Evolutionary conservation across 2,797 vertebrate species (phyloP).

Genomic region (Protonibea diacanthus): DNA sequence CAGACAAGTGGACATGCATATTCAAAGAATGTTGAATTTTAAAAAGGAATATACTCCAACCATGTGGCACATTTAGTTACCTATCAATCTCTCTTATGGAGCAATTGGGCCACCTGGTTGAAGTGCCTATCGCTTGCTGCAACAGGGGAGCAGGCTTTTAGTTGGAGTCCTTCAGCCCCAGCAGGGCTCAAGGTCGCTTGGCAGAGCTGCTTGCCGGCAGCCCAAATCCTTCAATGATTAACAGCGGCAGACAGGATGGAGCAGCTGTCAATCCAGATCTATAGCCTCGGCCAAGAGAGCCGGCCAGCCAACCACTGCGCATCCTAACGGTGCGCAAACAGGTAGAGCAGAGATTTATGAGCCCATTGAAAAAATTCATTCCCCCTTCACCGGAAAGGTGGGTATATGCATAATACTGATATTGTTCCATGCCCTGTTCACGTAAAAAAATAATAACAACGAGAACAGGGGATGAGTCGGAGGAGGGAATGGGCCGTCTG

Average conservation of each 20-base stretch:
- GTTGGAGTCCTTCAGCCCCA: slow-evolving; percentile 64
- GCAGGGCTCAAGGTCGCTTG: slow-evolving; percentile 81
- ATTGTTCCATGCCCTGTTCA: slow-evolving; percentile 39
- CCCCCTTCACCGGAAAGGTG: slow-evolving; percentile 45
- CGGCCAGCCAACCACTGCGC: slow-evolving; percentile 41
- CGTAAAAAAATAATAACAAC: slow-evolving; percentile 33
- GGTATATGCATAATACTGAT: slow-evolving; percentile 67
- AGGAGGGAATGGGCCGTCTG: slow-evolving; percentile 24
- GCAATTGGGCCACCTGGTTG: slow-evolving; percentile 74
- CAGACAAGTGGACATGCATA: slow-evolving; percentile 9
- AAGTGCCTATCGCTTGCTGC: slow-evolving; percentile 61
- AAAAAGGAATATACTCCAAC: slow-evolving; percentile 21
- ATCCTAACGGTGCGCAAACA: slow-evolving; percentile 61
- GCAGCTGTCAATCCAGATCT: slow-evolving; percentile 84
- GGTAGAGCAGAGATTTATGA: slow-evolving; percentile 75
- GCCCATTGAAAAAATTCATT: slow-evolving; percentile 61
- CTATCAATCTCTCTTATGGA: slow-evolving; percentile 63
- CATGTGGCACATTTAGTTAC: slow-evolving; percentile 34
- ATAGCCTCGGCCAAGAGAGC: slow-evolving; percentile 65
- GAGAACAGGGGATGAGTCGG: not conserved
- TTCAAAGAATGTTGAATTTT: slow-evolving; percentile 17
- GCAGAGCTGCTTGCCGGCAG: slow-evolving; percentile 63
- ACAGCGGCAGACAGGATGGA: slow-evolving; percentile 79
- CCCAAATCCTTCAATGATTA: slow-evolving; percentile 80
- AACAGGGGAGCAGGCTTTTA: slow-evolving; percentile 73